phyloP scores from a whole-genome alignment of 64 coral and sea anemone species.

The Montipora sp. region DNA sequence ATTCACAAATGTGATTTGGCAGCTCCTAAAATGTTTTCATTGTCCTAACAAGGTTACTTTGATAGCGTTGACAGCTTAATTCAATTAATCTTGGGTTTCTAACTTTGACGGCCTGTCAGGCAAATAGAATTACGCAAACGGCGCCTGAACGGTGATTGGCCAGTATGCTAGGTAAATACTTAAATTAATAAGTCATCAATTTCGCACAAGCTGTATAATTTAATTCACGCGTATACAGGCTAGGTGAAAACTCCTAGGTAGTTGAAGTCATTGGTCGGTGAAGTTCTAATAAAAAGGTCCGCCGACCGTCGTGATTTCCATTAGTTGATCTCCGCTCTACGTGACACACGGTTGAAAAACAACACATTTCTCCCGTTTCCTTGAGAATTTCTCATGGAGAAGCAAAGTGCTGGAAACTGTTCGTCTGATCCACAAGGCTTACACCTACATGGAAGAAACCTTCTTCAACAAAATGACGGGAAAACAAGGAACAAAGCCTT shows the following conservation, averaged over 20 bases:
- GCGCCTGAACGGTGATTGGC: conserved; percentile 70
- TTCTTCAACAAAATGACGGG: conserved; percentile 9
- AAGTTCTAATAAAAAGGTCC: conserved; percentile 32
- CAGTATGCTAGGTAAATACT: conserved; percentile 81
- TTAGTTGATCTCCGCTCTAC: not conserved
- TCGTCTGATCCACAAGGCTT: conserved; percentile 19
- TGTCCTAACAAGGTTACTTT: conserved; percentile 94
- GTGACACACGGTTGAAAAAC: not conserved
- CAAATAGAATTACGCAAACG: conserved; percentile 83
- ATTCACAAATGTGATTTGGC: conserved; percentile 83
- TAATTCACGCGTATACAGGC: conserved; percentile 79
- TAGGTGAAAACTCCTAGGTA: conserved; percentile 55
- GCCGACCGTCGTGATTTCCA: not conserved
- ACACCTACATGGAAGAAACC: conserved; percentile 31
- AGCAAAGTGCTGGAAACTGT: not conserved
- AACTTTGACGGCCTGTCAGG: conserved; percentile 78
- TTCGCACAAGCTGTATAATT: conserved; percentile 96
- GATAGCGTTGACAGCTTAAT: conserved; percentile 96
- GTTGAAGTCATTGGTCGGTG: not conserved
- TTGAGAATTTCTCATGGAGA: conserved; percentile 31
- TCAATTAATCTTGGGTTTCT: conserved; percentile 92
- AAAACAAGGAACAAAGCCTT: conserved; percentile 61
- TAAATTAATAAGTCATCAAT: conserved; percentile 99
- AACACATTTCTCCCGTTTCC: not conserved
- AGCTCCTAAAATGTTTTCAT: conserved; percentile 93